Base-by-base conservation (phyloP, 2,888 invertebrate species). In the Ennomos erosarius region DNA sequence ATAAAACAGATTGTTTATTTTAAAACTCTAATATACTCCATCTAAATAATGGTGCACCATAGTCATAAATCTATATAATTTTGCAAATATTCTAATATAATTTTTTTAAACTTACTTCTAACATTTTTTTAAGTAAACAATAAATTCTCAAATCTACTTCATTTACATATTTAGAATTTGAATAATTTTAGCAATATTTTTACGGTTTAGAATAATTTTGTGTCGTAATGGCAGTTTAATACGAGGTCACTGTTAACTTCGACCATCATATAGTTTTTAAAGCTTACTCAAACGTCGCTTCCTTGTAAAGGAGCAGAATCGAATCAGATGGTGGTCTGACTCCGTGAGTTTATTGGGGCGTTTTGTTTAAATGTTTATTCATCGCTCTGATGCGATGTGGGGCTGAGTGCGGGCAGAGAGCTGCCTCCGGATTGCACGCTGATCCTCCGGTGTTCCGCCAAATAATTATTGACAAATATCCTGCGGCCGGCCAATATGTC, bases 381-480 rank as follows among this genome's bases (percentile, higher is more conserved):
- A 88, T 91, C 91, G 90, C 92, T 92, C 73, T 90, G 92, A 85
- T 90, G 92, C 84, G 92, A 91, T 71, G 88, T 85, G 64, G 92
- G 92, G 84, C 92, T 91, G 87, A 92, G 90, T 54, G 92, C 92
- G 65, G 92, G 92, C 76, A 92, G 81, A 71, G 92, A 91, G 81
- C 90, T 88, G 74, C 89, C 91, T 70, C 92, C 92, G 68, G 92
- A 91, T 82, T 93, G 93, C 79, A 93, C 92, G 92, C 93, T 93
- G 93, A 93, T 93, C 84, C 93, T 88, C 81, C 93, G 90, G 84
- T 93, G 93, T 81, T 93, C 93, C 79, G 93, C 93, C 93, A 93
- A 92, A 92, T 92, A 93, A 93, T 93, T 93, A 92, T 93, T 93
- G 87, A 93, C 92, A 92, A 92, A 93, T 87, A 93, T 92, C 85